Percentiles rank a stretch among this genome's conserved stretches.
phyloP scores from a whole-genome alignment of 2,888 invertebrate species.

The Globia sparganii region DNA sequence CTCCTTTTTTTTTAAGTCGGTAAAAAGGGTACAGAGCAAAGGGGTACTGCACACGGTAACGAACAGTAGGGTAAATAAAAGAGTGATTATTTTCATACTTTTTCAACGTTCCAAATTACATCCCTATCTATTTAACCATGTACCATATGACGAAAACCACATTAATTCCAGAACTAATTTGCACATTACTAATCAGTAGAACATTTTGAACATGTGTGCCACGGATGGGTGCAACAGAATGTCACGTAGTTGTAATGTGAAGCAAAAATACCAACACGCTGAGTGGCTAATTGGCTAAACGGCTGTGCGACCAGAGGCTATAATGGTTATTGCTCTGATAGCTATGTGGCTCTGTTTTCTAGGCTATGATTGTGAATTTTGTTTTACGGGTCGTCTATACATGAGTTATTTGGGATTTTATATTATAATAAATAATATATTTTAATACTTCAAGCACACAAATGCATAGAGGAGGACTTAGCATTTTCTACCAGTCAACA shows the following conservation, averaged over 20 bases:
- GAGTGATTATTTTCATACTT: background rate
- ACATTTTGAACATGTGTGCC: slow-evolving; percentile 11
- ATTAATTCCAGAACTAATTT: background rate
- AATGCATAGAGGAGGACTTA: no score
- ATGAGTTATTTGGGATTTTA: background rate
- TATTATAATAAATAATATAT: no score
- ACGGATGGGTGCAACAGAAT: slow-evolving; percentile 17
- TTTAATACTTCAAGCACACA: no score
- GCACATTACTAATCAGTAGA: slow-evolving; percentile 13
- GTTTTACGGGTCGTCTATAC: background rate
- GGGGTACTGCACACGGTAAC: background rate
- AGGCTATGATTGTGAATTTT: slow-evolving; percentile 1
- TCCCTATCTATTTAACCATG: background rate
- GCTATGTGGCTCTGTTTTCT: slow-evolving; percentile 15
- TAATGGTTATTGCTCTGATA: slow-evolving; percentile 54
- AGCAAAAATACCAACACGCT: slow-evolving; percentile 57
- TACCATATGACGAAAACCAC: background rate
- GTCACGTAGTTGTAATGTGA: slow-evolving; percentile 62
- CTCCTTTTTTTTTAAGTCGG: no score
- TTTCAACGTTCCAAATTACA: background rate
- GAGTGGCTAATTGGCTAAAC: slow-evolving; percentile 67
- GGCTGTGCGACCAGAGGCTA: slow-evolving; percentile 58
- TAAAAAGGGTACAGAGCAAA: background rate
- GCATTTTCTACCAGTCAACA: no score
- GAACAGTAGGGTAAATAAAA: background rate